These are phyloP conservation scores for Drosophila prostipennis DNA, from an alignment of 2,888 invertebrate species.

Conservation along the genomic window DNA sequence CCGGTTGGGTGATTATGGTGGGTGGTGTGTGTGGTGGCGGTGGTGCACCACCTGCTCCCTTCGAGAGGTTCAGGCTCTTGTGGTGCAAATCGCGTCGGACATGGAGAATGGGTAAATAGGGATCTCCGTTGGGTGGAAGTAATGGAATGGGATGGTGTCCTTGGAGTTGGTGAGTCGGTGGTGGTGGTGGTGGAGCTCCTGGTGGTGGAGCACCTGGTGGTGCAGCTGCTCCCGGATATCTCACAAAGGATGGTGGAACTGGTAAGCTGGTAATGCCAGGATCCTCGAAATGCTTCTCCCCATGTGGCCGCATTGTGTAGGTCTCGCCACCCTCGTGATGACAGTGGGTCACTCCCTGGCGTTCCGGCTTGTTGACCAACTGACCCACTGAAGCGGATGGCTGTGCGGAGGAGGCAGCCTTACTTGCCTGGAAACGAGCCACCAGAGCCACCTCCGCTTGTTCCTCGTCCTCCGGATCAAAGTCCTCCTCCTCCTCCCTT, in stretches of 20 bases:
- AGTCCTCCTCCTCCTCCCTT: slow-evolving; percentile 56
- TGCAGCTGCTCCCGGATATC: slow-evolving; percentile 24
- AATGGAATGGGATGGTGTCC: slow-evolving; percentile 48
- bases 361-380: slow-evolving; percentile 37
- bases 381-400: neutral
- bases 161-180: slow-evolving; percentile 47
- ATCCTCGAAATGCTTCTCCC: slow-evolving; percentile 82
- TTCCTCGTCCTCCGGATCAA: slow-evolving; percentile 61
- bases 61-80: slow-evolving; percentile 81
- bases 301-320: slow-evolving; percentile 91
- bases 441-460: slow-evolving; percentile 64
- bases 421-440: slow-evolving; percentile 59
- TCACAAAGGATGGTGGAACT: slow-evolving; percentile 7
- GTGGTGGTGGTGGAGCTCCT: slow-evolving; percentile 23
- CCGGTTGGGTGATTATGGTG: slow-evolving; percentile 80
- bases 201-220: slow-evolving; percentile 46
- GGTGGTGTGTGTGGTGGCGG: slow-evolving; percentile 51
- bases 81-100: slow-evolving; percentile 91
- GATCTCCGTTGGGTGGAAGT: slow-evolving; percentile 74
- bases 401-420: slow-evolving; percentile 27
- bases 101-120: slow-evolving; percentile 87
- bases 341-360: slow-evolving; percentile 88
- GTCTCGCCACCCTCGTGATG: slow-evolving; percentile 88
- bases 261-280: neutral
- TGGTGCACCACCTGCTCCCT: slow-evolving; percentile 31